Evolutionary conservation across 2,888 invertebrate species (phyloP).

Genomic region (Andrena minutula): DNA sequence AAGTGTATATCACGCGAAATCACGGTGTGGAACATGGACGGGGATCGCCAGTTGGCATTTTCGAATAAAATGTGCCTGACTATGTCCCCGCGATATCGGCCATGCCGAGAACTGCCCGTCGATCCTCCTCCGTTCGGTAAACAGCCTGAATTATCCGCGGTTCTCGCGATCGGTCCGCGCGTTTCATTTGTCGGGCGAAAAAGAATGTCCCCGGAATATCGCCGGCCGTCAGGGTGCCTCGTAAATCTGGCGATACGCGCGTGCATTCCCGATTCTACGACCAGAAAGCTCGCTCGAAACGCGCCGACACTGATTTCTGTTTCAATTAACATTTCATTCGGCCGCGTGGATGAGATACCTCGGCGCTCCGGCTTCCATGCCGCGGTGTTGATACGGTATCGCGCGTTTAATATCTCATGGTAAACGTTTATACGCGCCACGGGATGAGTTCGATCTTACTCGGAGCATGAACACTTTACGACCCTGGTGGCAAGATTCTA

Average conservation of each 20-base stretch:
- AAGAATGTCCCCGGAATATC: conserved; percentile 1
- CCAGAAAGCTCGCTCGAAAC: conserved; percentile 43
- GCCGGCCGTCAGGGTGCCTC: conserved; percentile 1
- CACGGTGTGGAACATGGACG: conserved; percentile 1
- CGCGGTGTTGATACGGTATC: not conserved
- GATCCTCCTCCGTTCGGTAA: not conserved
- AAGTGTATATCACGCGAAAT: conserved; percentile 22
- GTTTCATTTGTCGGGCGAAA: conserved; percentile 5
- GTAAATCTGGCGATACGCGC: conserved; percentile 3
- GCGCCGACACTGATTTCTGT: conserved; percentile 67
- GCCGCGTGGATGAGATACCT: conserved; percentile 7
- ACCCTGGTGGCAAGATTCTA: no score
- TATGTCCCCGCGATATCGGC: not conserved
- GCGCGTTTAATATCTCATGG: conserved; percentile 11
- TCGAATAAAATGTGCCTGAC: conserved; percentile 18
- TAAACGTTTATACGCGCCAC: conserved; percentile 3
- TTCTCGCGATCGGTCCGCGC: not conserved
- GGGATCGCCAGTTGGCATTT: conserved; percentile 6
- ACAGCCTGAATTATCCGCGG: conserved; percentile 4
- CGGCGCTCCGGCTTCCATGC: not conserved
- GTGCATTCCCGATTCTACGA: not conserved
- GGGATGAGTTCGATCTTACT: no score
- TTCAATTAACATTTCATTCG: conserved; percentile 71
- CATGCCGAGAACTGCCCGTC: not conserved
- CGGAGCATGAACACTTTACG: no score